These are phyloP conservation scores for Huso huso DNA, from an alignment of 2,797 vertebrate species.

Conservation along the genomic window DNA sequence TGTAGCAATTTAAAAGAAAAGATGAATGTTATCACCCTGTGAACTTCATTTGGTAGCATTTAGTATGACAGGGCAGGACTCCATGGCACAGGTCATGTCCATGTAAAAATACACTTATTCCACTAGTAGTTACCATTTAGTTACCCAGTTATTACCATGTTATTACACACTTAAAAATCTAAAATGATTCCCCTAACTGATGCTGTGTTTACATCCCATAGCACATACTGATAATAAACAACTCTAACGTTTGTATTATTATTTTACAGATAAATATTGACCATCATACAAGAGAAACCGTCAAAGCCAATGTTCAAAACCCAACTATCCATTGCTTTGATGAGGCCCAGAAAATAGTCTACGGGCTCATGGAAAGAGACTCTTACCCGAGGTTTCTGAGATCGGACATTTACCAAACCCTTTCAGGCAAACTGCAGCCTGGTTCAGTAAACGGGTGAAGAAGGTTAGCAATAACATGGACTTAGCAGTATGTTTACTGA, in stretches of 20 bases:
- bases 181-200: no score
- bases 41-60: no score
- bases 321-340: conserved; percentile 68
- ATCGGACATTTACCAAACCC: conserved; percentile 69
- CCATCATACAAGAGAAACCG: conserved; percentile 63
- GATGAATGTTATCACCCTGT: no score
- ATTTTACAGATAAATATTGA: conserved; percentile 78
- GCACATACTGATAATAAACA: not conserved
- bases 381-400: conserved; percentile 74
- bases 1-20: no score
- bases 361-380: conserved; percentile 75
- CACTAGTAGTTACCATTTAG: no score
- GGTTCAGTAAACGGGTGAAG: no score
- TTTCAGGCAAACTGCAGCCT: conserved; percentile 43
- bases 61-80: no score
- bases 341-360: conserved; percentile 76
- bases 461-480: not conserved
- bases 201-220: no score
- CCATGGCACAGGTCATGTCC: no score
- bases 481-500: not conserved
- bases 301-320: conserved; percentile 63
- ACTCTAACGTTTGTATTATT: conserved; percentile 9
- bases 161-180: no score
- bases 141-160: no score
- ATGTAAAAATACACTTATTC: no score